Evolutionary conservation across 2,888 invertebrate species (phyloP).

Genomic region (Phytoseiulus persimilis): DNA sequence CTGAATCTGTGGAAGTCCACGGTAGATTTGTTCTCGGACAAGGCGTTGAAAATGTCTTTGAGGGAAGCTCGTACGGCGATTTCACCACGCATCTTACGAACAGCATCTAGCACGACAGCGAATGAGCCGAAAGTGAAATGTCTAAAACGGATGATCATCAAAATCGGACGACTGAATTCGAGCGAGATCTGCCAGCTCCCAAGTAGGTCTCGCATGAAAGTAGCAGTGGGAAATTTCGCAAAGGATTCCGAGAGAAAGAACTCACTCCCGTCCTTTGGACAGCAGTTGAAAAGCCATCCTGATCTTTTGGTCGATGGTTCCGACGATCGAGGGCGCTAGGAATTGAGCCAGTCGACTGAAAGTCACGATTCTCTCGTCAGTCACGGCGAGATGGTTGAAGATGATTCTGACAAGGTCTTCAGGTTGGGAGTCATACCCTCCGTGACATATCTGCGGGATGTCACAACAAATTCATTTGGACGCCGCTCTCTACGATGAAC

Average conservation of each 20-base stretch:
- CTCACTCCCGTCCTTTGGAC: background rate
- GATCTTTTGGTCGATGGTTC: background rate
- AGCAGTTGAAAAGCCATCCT: slow-evolving; percentile 7
- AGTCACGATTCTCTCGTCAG: background rate
- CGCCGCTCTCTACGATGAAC: no score
- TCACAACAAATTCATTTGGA: background rate
- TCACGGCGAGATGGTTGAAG: background rate
- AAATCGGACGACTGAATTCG: background rate
- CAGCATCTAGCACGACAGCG: background rate
- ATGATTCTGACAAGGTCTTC: background rate
- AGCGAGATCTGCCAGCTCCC: no score
- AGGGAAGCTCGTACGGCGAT: background rate
- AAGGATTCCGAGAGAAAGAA: background rate
- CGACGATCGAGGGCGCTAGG: background rate
- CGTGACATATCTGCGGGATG: background rate
- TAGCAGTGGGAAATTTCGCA: background rate
- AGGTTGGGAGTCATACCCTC: background rate
- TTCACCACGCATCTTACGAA: background rate
- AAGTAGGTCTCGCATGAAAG: no score
- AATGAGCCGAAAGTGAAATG: background rate
- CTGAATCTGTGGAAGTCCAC: background rate
- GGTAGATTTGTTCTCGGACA: background rate
- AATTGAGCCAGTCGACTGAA: background rate
- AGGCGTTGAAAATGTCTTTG: background rate
- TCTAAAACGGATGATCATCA: background rate